A percentile compares a stretch with the other conserved stretches of the same genome.
Evolutionary conservation across 2,113 vertebrate species (phyloP).

Genomic region (Pterocles burchelli): DNA sequence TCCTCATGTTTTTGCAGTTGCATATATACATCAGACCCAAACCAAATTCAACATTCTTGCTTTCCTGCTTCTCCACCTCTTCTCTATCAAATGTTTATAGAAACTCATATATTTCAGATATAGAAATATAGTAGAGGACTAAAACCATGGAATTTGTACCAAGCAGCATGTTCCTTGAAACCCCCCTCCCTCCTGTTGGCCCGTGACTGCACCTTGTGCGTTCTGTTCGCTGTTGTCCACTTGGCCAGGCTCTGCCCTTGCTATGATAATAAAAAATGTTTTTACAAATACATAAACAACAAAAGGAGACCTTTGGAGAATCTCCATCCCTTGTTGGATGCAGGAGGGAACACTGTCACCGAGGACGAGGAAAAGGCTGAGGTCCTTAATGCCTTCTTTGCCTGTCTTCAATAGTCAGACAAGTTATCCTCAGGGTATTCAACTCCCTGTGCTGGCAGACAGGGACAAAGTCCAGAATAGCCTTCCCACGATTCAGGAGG

Average conservation of each 20-base stretch:
- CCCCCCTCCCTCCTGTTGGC: accelerated
- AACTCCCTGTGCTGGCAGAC: too few species aligned
- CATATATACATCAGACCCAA: not conserved
- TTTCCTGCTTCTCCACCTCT: not conserved
- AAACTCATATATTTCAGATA: not conserved
- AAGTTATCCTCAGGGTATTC: too few species aligned
- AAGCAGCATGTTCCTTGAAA: not conserved
- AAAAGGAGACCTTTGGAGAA: too few species aligned
- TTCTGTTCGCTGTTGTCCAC: not conserved
- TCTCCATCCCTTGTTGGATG: too few species aligned
- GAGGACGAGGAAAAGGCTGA: too few species aligned
- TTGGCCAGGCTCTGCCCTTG: not conserved
- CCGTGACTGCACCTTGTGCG: accelerated
- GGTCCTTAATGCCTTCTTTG: too few species aligned
- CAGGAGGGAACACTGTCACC: too few species aligned
- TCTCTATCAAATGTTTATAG: not conserved
- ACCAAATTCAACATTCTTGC: not conserved
- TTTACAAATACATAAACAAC: too few species aligned
- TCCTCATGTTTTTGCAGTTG: not conserved
- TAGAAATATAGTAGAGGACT: not conserved
- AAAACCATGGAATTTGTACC: not conserved
- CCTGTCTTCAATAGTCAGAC: too few species aligned
- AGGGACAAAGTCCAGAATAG: too few species aligned
- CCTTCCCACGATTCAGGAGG: too few species aligned
- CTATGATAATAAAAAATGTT: too few species aligned